Conservation (phyloP, 2,888 invertebrate genomes). For the Dryocosmus kuriphilus region DNA sequence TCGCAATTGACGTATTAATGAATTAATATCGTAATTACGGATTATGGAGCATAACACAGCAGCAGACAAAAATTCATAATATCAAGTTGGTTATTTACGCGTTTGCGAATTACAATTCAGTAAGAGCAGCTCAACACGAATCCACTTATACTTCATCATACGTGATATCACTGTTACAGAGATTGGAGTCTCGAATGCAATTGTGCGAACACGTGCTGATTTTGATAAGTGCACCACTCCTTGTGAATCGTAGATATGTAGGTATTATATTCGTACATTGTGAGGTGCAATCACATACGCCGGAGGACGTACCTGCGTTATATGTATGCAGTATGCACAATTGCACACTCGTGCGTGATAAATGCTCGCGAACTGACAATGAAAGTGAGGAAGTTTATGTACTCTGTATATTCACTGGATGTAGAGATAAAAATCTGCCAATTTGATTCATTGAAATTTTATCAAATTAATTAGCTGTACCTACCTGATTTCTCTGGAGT, state of each 20-base stretch:
- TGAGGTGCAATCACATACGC: constrained; percentile 2
- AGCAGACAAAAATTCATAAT: not conserved
- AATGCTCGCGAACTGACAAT: constrained; percentile 18
- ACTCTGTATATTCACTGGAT: not conserved
- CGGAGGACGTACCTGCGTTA: not conserved
- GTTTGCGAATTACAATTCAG: constrained; percentile 1
- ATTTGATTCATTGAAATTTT: not conserved
- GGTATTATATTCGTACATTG: constrained; percentile 18
- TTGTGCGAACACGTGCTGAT: constrained; percentile 46
- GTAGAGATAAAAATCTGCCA: not conserved
- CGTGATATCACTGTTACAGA: not conserved
- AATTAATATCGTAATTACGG: not conserved
- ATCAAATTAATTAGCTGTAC: not conserved
- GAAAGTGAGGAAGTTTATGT: constrained; percentile 9
- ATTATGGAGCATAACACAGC: not conserved
- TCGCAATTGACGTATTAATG: not conserved
- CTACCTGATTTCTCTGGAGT: too few relatives aligned
- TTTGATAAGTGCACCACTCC: constrained; percentile 46
- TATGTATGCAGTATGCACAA: constrained; percentile 4
- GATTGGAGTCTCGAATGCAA: constrained; percentile 18
- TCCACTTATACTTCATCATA: not conserved
- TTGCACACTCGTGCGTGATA: constrained; percentile 13
- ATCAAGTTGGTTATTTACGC: constrained; percentile 9
- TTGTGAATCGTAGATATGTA: constrained; percentile 18
- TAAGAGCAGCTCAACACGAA: constrained; percentile 7